These are phyloP conservation scores for Stenurella melanura DNA, from an alignment of 2,888 invertebrate species.

Conservation along the genomic window DNA sequence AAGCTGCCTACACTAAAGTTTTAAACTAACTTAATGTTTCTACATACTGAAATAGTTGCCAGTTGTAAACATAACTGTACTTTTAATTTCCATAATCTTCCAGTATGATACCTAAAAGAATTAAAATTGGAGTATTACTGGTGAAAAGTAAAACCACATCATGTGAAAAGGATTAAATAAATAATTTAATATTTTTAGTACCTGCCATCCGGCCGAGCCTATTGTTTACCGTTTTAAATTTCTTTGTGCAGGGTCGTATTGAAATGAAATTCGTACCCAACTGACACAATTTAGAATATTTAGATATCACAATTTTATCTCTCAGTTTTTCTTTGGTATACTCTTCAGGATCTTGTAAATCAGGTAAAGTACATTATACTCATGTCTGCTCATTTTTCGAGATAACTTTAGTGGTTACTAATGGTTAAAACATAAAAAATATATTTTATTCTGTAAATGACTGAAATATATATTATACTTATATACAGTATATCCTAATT, in stretches of 20 bases:
- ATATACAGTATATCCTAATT: too few relatives aligned
- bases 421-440: too few relatives aligned
- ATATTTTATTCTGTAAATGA: too few relatives aligned
- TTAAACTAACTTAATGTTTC: constrained; percentile 19
- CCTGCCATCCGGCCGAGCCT: constrained; percentile 22
- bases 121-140: not conserved
- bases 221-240: constrained; percentile 46
- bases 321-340: too few relatives aligned
- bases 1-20: constrained; percentile 23
- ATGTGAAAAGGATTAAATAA: constrained; percentile 4
- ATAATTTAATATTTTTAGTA: constrained; percentile 25
- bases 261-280: not conserved
- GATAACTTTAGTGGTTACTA: too few relatives aligned
- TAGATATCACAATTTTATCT: not conserved
- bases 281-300: too few relatives aligned
- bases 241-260: constrained; percentile 32
- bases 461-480: too few relatives aligned
- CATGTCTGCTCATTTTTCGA: not conserved
- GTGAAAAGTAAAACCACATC: constrained; percentile 5
- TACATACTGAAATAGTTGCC: constrained; percentile 14
- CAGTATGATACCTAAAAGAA: constrained; percentile 7
- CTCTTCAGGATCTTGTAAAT: too few relatives aligned
- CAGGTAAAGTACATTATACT: not conserved
- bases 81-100: constrained; percentile 19
- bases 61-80: constrained; percentile 15